A percentile compares a stretch with the other conserved stretches of the same genome.
Conservation (phyloP, 1,140 invertebrate species). For the Drosophila eugracilis region DNA sequence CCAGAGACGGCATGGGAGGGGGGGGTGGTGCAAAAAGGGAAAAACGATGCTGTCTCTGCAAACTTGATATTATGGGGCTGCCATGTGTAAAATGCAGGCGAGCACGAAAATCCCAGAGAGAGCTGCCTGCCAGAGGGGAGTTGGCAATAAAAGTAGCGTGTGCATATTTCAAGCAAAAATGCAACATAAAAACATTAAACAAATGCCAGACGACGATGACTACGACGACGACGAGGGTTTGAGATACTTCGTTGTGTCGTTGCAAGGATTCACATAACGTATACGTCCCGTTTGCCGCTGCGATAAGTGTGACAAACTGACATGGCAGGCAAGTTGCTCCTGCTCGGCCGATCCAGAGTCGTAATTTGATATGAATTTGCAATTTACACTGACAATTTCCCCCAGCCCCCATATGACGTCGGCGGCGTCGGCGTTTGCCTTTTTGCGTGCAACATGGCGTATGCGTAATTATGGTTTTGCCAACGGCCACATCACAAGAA, state of each 20-base stretch:
- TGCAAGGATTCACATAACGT: constrained; percentile 36
- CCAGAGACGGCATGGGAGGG: no score
- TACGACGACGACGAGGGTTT: background rate
- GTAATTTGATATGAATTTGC: constrained; percentile 75
- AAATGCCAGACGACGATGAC: constrained; percentile 65
- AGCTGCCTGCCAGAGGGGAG: constrained; percentile 17
- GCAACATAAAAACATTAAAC: constrained; percentile 77
- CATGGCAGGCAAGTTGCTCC: constrained; percentile 19
- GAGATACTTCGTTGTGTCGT: constrained; percentile 11
- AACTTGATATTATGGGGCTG: constrained; percentile 66
- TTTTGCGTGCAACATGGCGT: constrained; percentile 62
- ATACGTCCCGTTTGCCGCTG: constrained; percentile 35
- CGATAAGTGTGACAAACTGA: constrained; percentile 75
- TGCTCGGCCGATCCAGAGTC: constrained; percentile 21
- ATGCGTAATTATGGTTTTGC: constrained; percentile 61
- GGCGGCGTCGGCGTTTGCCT: constrained; percentile 15
- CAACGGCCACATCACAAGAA: constrained; percentile 40
- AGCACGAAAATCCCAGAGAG: constrained; percentile 60
- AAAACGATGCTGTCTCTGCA: constrained; percentile 61
- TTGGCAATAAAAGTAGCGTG: constrained; percentile 74
- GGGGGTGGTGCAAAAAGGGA: background rate
- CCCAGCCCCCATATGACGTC: no score
- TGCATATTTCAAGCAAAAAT: constrained; percentile 76
- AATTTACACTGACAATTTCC: constrained; percentile 71
- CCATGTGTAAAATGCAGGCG: constrained; percentile 69